These are phyloP conservation scores for Tiliqua scincoides DNA, from an alignment of 2,113 vertebrate genomes.

Conservation along the genomic window DNA sequence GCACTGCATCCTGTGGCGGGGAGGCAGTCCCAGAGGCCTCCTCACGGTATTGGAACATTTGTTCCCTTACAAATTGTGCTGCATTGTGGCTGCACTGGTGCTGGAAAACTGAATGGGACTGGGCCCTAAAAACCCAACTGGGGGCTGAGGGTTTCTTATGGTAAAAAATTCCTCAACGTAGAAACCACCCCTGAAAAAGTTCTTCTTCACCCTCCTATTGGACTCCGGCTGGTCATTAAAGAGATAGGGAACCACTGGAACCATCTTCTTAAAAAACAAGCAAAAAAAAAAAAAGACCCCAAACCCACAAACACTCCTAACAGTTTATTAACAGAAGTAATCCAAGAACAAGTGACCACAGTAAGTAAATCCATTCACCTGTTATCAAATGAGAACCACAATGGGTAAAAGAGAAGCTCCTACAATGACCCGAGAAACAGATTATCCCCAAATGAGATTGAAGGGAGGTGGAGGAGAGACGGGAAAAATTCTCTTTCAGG, in stretches of 20 bases:
- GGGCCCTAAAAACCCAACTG: too few species aligned
- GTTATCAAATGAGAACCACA: background rate
- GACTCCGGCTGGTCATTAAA: background rate
- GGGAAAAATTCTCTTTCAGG: background rate
- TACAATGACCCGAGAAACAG: background rate
- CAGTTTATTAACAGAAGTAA: too few species aligned
- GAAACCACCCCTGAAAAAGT: background rate
- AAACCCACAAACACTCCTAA: too few species aligned
- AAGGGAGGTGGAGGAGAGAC: background rate
- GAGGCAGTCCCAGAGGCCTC: too few species aligned
- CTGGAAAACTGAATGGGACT: too few species aligned
- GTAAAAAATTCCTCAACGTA: background rate
- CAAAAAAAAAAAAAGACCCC: too few species aligned
- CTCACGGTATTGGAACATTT: too few species aligned
- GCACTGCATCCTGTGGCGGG: too few species aligned
- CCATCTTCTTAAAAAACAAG: too few species aligned
- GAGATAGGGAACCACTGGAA: background rate
- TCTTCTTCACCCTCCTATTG: background rate
- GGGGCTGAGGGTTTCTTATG: background rate
- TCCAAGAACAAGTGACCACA: background rate
- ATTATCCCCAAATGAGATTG: background rate
- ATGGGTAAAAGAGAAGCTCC: background rate
- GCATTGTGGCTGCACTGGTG: too few species aligned
- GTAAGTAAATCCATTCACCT: background rate
- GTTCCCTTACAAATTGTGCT: too few species aligned